These are phyloP conservation scores for Chromis chromis DNA, from an alignment of 2,797 vertebrate species.

Conservation along the genomic window DNA sequence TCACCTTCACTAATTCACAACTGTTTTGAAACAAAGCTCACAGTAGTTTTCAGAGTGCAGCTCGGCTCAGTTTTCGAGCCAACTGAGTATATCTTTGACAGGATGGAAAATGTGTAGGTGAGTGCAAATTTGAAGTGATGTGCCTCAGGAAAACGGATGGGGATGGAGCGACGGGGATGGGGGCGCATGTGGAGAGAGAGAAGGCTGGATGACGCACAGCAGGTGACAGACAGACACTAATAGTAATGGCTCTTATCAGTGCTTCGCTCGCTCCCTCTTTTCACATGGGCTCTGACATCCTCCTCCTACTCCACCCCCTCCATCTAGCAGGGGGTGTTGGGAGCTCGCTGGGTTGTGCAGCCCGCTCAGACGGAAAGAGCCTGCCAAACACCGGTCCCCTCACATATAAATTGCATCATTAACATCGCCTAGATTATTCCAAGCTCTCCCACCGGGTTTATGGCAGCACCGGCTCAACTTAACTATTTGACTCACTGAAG, in stretches of 20 bases:
- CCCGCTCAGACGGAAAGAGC: conserved; percentile 81
- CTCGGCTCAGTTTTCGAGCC: conserved; percentile 66
- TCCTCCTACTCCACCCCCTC: conserved; percentile 84
- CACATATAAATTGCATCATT: conserved; percentile 88
- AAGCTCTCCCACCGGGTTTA: conserved; percentile 83
- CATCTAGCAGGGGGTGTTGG: conserved; percentile 79
- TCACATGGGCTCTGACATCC: conserved; percentile 83
- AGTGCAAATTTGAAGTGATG: conserved; percentile 82
- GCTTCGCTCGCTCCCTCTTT: conserved; percentile 78
- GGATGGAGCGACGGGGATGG: conserved; percentile 73
- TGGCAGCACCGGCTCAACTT: conserved; percentile 82
- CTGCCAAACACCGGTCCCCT: conserved; percentile 84
- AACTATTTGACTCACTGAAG: conserved; percentile 81
- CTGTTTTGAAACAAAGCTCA: conserved; percentile 77
- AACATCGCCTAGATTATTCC: conserved; percentile 86
- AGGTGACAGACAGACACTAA: conserved; percentile 87
- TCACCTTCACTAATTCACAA: conserved; percentile 76
- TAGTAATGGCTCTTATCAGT: conserved; percentile 86
- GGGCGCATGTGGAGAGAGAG: conserved; percentile 72
- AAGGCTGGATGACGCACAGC: conserved; percentile 82
- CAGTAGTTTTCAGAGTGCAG: conserved; percentile 72
- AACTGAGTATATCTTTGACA: conserved; percentile 74
- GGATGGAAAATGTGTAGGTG: conserved; percentile 82
- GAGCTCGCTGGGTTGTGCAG: conserved; percentile 79
- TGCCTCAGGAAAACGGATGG: conserved; percentile 79